Percentiles rank a stretch among this genome's conserved stretches.
phyloP scores from a whole-genome alignment of 2,888 invertebrate genomes.

The Ectemnius lituratus region DNA sequence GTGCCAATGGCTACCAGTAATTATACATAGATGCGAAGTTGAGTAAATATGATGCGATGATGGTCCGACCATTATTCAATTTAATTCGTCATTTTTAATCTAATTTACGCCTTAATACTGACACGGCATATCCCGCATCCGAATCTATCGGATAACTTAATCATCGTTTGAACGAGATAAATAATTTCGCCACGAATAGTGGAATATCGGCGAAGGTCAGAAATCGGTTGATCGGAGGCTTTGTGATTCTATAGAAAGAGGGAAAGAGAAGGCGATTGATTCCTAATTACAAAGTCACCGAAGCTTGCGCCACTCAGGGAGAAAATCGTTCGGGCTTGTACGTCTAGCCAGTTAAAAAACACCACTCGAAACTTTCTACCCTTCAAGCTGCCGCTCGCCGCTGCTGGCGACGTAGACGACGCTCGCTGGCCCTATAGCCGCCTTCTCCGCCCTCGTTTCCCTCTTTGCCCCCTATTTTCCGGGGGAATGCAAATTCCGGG shows the following conservation, averaged over 20 bases:
- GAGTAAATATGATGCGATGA: too few relatives aligned
- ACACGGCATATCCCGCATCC: too few relatives aligned
- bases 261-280: slow-evolving; percentile 44
- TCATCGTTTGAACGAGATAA: too few relatives aligned
- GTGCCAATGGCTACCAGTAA: too few relatives aligned
- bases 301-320: slow-evolving; percentile 39
- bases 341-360: slow-evolving; percentile 43
- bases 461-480: slow-evolving; percentile 53
- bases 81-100: too few relatives aligned
- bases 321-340: slow-evolving; percentile 45
- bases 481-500: slow-evolving; percentile 66
- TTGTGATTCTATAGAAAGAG: neutral
- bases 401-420: neutral
- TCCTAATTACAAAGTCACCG: slow-evolving; percentile 57
- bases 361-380: slow-evolving; percentile 48
- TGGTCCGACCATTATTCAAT: too few relatives aligned
- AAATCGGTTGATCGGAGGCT: slow-evolving; percentile 14
- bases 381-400: slow-evolving; percentile 22
- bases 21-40: too few relatives aligned
- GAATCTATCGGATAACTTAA: too few relatives aligned
- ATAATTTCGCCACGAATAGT: too few relatives aligned
- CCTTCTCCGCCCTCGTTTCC: neutral
- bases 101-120: too few relatives aligned
- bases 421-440: neutral
- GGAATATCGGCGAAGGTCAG: neutral